Evolutionary conservation across 2,797 vertebrate species (phyloP), one percentile per base, ranked within the genome.

Genomic region (Odontamblyopus lacepedii): DNA sequence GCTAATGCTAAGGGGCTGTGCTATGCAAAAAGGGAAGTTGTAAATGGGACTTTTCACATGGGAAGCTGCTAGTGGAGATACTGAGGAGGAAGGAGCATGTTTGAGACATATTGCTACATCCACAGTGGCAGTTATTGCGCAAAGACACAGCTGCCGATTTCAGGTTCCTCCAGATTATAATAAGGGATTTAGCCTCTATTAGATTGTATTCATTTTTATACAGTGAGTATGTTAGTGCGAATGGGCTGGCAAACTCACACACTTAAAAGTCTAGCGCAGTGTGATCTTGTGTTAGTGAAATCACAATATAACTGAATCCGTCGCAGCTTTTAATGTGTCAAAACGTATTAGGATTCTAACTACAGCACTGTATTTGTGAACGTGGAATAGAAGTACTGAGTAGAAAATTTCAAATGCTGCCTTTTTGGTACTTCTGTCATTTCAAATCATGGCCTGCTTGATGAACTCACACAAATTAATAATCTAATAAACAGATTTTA

Each of bases 101-200:
- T 91, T 88, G 86, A 88, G 91, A 50, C 83, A 87, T 74, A 92
- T 92, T 91, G 87, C 89, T 76, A 73, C 83, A 92, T 80, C 73
- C 72, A 50, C 63, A 27, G 84, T 86, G 92, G 91, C 92, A 87
- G 88, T 91, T 94, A 92, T 93, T 94, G 92, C 83, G 79, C 87
- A 93, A 93, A 87, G 82, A 32, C 85, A 87, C 92, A 93, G 89
- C 90, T 93, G 90, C 83, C 78, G 87, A 70, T 64, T 78, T 79
- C 77, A 56, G 86, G 77, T 91, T 87, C 82, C 84, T 85, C 80
- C 65, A 55, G 50, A 51, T 30, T 29, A 30, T 4, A 29, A 66
- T 11, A 35, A n/a, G 50, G 48, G 27, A 19, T 32, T 53, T 19
- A 19, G 30, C 32, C 6, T n/a, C 12, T 7, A 29, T 65, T 48